phyloP scores from a whole-genome alignment of 1,140 invertebrate genomes.

The Hycleus phaleratus region DNA sequence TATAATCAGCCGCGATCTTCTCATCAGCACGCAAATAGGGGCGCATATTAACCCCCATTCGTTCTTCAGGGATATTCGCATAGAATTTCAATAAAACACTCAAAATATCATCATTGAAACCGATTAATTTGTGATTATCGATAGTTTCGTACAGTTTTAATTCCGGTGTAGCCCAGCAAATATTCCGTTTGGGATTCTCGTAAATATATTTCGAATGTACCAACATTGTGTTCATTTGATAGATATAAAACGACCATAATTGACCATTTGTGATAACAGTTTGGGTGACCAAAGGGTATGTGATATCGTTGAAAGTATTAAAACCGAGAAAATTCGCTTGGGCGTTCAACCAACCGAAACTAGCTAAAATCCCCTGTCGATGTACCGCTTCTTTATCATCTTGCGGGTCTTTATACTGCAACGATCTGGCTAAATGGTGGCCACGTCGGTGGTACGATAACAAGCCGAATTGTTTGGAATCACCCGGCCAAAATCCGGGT shows the following conservation, averaged over 20 bases:
- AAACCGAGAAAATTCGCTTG: conserved; percentile 81
- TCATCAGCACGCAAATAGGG: conserved; percentile 59
- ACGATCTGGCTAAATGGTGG: conserved; percentile 40
- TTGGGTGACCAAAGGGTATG: conserved; percentile 81
- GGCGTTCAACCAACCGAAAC: conserved; percentile 69
- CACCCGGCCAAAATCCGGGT: conserved; percentile 76
- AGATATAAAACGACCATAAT: conserved; percentile 72
- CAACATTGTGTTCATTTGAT: conserved; percentile 80
- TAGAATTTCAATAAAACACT: conserved; percentile 69
- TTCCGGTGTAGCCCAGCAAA: conserved; percentile 70
- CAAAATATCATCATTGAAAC: conserved; percentile 75
- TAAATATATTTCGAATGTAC: conserved; percentile 52
- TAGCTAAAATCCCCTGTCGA: conserved; percentile 63
- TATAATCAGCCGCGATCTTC: conserved; percentile 57
- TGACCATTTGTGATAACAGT: conserved; percentile 78
- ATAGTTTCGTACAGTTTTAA: conserved; percentile 68
- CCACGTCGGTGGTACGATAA: conserved; percentile 62
- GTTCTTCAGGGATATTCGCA: conserved; percentile 55
- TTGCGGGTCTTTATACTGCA: conserved; percentile 41
- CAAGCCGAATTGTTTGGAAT: conserved; percentile 64
- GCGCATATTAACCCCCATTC: conserved; percentile 57
- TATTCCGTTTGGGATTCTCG: conserved; percentile 63
- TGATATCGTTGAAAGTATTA: conserved; percentile 75
- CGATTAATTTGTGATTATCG: conserved; percentile 61
- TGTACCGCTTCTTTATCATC: conserved; percentile 57